phyloP scores from a whole-genome alignment of 2,113 vertebrate species.

The Onychostruthus taczanowskii region DNA sequence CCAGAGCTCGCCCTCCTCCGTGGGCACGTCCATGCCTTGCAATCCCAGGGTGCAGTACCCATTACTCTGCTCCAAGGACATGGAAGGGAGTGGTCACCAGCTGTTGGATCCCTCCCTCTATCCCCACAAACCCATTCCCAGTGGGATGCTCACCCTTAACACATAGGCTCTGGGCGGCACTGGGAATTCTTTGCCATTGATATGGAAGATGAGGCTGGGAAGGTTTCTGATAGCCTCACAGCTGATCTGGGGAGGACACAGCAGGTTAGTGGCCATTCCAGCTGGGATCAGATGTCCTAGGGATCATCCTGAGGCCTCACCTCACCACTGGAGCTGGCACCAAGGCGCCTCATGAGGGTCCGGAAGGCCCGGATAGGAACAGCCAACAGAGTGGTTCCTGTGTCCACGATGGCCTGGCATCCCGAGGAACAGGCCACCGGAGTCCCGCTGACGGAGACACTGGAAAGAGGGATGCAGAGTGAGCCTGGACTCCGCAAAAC shows the following conservation, averaged over 20 bases:
- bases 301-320: background rate
- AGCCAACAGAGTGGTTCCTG: background rate
- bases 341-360: rapidly evolving
- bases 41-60: background rate
- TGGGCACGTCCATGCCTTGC: background rate
- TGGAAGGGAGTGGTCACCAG: background rate
- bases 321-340: background rate
- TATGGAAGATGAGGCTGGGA: background rate
- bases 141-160: background rate
- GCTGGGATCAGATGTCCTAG: background rate
- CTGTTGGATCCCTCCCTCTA: background rate
- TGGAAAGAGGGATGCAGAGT: background rate
- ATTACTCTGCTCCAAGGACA: background rate
- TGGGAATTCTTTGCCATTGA: background rate
- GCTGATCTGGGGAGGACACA: background rate
- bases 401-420: slow-evolving; percentile 61
- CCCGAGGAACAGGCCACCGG: rapidly evolving
- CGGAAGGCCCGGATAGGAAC: background rate
- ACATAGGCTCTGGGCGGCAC: background rate
- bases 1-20: background rate
- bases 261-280: background rate
- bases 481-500: background rate
- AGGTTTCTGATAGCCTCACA: rapidly evolving
- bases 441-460: rapidly evolving
- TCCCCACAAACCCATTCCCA: background rate